phyloP scores from a whole-genome alignment of 2,797 vertebrate genomes.

The Catharus ustulatus region DNA sequence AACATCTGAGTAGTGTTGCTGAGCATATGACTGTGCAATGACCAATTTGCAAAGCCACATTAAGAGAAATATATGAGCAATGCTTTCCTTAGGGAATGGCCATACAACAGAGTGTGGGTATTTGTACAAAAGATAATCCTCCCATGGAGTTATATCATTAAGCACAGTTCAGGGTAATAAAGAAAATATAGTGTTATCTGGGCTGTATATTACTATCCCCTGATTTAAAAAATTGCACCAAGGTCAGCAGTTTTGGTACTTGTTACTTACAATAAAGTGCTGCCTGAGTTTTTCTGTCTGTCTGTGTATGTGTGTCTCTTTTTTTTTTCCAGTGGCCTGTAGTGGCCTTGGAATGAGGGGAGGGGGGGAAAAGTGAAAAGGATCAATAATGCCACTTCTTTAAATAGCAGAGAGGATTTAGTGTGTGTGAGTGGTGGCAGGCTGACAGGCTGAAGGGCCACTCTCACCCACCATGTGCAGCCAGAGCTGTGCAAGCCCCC shows the following conservation, averaged over 20 bases:
- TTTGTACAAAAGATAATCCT: slow-evolving; percentile 52
- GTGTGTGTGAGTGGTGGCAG: slow-evolving; percentile 49
- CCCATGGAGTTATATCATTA: neutral
- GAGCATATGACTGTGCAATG: neutral
- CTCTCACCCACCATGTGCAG: neutral
- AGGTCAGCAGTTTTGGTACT: neutral
- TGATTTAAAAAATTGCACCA: neutral
- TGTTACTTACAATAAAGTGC: neutral
- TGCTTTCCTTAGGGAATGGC: neutral
- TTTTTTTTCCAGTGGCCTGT: slow-evolving; percentile 53
- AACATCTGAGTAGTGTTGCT: slow-evolving; percentile 18
- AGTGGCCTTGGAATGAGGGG: neutral
- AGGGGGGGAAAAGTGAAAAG: neutral
- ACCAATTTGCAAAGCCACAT: slow-evolving; percentile 39
- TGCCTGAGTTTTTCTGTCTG: neutral
- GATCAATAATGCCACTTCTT: slow-evolving; percentile 47
- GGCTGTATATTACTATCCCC: neutral
- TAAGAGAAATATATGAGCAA: slow-evolving; percentile 43
- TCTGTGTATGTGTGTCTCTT: neutral
- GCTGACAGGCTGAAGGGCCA: slow-evolving; percentile 36
- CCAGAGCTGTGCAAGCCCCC: neutral
- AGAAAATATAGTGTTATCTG: slow-evolving; percentile 41
- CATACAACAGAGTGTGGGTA: neutral
- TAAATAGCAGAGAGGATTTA: slow-evolving; percentile 57
- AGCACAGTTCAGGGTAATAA: slow-evolving; percentile 36